Evolutionary conservation across 2,113 vertebrate genomes (phyloP).

Genomic region (Reinhardtius hippoglossoides): DNA sequence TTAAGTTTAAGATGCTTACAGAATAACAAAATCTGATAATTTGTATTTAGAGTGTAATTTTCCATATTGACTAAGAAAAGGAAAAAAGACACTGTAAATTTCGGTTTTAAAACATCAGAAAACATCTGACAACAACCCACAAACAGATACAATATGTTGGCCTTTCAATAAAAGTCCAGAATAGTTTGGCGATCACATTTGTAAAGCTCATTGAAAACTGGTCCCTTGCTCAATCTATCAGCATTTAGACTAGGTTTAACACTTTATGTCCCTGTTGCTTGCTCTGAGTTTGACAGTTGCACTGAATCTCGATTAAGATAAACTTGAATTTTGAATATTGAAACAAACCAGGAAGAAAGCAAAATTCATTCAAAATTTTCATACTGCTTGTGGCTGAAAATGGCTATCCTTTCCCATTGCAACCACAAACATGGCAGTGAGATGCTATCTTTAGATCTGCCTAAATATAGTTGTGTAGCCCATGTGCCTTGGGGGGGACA

Average conservation of each 20-base stretch:
- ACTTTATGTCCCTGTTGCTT: conserved; percentile 18
- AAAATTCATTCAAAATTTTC: not conserved
- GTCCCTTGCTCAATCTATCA: conserved; percentile 47
- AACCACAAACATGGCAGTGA: conserved; percentile 15
- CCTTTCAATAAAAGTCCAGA: no score
- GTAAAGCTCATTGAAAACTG: conserved; percentile 46
- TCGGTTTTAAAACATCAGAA: no score
- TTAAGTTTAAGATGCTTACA: conserved; percentile 26
- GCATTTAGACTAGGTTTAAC: conserved; percentile 57
- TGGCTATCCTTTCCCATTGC: not conserved
- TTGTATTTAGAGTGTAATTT: not conserved
- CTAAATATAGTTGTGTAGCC: conserved; percentile 44
- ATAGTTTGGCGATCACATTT: conserved; percentile 31
- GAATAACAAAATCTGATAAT: not conserved
- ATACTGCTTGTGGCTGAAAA: not conserved
- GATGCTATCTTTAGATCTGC: conserved; percentile 29
- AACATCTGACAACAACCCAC: no score
- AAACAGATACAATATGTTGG: no score
- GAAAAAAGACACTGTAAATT: not conserved
- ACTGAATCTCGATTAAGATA: not conserved
- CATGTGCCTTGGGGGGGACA: conserved; percentile 44
- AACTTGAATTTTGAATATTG: not conserved
- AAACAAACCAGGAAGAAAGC: not conserved
- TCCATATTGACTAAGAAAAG: not conserved
- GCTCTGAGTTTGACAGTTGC: not conserved